Evolutionary conservation across 2,797 vertebrate genomes (phyloP).

Genomic region (Sitta carolinensis): DNA sequence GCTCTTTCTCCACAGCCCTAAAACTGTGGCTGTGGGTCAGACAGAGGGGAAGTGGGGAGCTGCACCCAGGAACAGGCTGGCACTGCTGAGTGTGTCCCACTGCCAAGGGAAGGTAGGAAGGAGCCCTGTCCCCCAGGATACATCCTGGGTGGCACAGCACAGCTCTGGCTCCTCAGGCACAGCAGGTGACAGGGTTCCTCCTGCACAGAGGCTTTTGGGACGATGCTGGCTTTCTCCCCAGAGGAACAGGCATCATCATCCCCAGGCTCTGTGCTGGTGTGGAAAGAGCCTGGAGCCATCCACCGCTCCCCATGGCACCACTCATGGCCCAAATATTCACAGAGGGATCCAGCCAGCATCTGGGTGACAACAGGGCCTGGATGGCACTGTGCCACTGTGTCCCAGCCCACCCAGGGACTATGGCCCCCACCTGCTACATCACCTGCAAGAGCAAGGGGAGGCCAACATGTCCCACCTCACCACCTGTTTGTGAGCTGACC

Average conservation of each 20-base stretch:
- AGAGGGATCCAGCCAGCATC: not conserved
- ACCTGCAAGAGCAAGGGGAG: not conserved
- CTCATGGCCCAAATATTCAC: not conserved
- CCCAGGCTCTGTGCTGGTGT: not conserved
- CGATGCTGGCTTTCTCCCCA: fast-evolving
- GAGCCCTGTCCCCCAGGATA: not conserved
- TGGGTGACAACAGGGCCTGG: not conserved
- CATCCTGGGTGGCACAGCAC: fast-evolving
- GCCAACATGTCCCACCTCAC: fast-evolving
- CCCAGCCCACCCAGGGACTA: not conserved
- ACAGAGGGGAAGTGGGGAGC: not conserved
- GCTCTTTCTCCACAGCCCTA: not conserved
- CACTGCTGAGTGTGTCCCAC: not conserved
- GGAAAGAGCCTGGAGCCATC: not conserved
- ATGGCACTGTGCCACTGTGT: fast-evolving
- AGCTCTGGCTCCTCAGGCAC: fast-evolving
- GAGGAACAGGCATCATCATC: not conserved
- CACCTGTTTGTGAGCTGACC: fast-evolving
- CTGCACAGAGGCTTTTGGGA: not conserved
- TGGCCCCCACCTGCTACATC: not conserved
- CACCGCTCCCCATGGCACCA: fast-evolving
- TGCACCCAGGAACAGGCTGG: not conserved
- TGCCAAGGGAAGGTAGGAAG: not conserved
- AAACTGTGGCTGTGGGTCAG: not conserved
- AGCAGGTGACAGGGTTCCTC: fast-evolving